Evolutionary conservation across 2,797 vertebrate species (phyloP).

Genomic region (Eleutherodactylus coqui): DNA sequence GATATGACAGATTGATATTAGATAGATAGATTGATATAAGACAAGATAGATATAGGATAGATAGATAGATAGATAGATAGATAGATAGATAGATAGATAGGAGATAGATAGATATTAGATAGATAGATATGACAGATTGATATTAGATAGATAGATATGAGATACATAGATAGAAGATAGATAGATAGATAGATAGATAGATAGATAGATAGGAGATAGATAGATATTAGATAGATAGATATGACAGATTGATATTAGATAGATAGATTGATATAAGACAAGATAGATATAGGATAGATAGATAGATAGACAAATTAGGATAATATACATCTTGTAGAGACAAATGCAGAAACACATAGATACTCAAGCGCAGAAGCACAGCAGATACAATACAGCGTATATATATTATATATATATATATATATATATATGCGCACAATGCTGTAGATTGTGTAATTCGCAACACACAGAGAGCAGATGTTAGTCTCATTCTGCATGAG

Average conservation of each 20-base stretch:
- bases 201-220: conserved; percentile 14
- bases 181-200: background rate
- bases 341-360: too few species aligned
- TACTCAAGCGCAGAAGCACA: too few species aligned
- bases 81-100: background rate
- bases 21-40: too few species aligned
- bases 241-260: background rate
- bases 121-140: background rate
- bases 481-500: conserved; percentile 35
- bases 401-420: background rate
- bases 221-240: background rate
- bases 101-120: background rate
- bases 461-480: conserved; percentile 45
- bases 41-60: too few species aligned
- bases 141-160: background rate
- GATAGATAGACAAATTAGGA: background rate
- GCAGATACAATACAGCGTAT: background rate
- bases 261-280: background rate
- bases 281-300: background rate
- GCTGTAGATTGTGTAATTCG: background rate
- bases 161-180: background rate
- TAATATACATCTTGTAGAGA: background rate
- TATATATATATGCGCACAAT: conserved; percentile 7
- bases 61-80: background rate
- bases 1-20: background rate